Evolutionary conservation across 1,140 invertebrate species (phyloP), one percentile per base, ranked within the genome.

Genomic region (Pogonomyrmex californicus): DNA sequence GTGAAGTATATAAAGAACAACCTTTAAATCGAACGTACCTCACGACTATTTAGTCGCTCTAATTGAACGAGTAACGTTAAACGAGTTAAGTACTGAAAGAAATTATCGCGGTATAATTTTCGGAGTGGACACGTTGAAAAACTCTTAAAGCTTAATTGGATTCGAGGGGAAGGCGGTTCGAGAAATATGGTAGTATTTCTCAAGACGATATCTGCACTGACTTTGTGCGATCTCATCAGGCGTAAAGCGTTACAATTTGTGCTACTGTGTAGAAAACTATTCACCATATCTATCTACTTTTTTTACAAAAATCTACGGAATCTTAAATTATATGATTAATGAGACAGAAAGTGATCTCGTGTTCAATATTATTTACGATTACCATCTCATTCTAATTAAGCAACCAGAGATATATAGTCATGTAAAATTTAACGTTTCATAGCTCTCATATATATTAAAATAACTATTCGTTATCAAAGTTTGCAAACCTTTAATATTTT

Each of bases 61-160:
- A 58, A 83, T 89, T 85, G 51, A 36, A 66, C 51, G 66, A 86
- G n/a, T n/a, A n/a, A n/a, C n/a, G n/a, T n/a, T 86, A 56, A 75
- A 58, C 51, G n/a, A 56, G 54, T 71, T 71, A 73, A 38, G 36
- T n/a, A 33, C 6, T 23, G 38, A 36, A 79, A 87, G 65, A 85
- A 87, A 83, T 89, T 90, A 87, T 81, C 66, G 30, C 62, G 47
- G 60, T 17, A 83, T 82, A 78, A 83, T 73, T 79, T 79, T 65
- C 51, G n/a, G 36, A 75, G 85, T 77, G 85, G 85, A 76, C 49
- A 90, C 56, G 56, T 77, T 41, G 77, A 65, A 89, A 89, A 65
- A 58, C 65, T 47, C 47, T 90, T 90, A 75, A 71, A 78, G 36
- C 78, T 89, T 90, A 82, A 90, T 90, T 89, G 73, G 88, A 90